phyloP scores from a whole-genome alignment of 1,140 invertebrate species.

The Sycophila sp. region DNA sequence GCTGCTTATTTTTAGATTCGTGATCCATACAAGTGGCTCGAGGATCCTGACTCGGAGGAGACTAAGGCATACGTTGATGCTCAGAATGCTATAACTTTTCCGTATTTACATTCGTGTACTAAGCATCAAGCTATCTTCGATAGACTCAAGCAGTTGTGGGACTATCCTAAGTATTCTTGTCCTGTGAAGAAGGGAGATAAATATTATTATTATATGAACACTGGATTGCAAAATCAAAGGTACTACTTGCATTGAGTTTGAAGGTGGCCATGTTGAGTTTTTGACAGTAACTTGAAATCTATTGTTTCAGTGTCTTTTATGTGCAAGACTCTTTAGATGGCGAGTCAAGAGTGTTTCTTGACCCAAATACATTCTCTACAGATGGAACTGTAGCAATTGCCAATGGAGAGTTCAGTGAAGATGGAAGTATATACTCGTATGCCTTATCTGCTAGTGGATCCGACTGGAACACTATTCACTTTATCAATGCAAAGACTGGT shows the following conservation, averaged over 20 bases:
- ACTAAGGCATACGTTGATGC: constrained; percentile 92
- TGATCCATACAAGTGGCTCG: constrained; percentile 97
- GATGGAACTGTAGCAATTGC: constrained; percentile 93
- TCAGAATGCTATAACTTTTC: constrained; percentile 89
- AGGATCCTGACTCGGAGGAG: constrained; percentile 93
- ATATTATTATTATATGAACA: constrained; percentile 95
- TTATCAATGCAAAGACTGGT: constrained; percentile 82
- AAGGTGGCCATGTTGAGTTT: neutral
- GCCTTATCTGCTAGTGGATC: constrained; percentile 91
- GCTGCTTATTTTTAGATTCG: constrained; percentile 70
- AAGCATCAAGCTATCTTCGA: constrained; percentile 78
- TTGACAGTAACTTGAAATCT: neutral
- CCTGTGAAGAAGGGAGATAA: constrained; percentile 83
- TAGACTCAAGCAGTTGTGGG: constrained; percentile 90
- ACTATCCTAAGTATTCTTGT: constrained; percentile 95
- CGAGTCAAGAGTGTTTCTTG: constrained; percentile 90
- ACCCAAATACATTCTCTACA: constrained; percentile 91
- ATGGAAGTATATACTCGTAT: constrained; percentile 92
- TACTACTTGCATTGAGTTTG: constrained; percentile 55
- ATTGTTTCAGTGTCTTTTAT: constrained; percentile 84
- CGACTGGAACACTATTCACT: constrained; percentile 94
- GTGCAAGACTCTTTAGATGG: constrained; percentile 84
- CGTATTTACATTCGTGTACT: constrained; percentile 84
- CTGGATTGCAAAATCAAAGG: constrained; percentile 97
- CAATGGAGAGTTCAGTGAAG: constrained; percentile 85